Evolutionary conservation across 2,888 invertebrate genomes (phyloP).

Genomic region (Leucoma salicis): DNA sequence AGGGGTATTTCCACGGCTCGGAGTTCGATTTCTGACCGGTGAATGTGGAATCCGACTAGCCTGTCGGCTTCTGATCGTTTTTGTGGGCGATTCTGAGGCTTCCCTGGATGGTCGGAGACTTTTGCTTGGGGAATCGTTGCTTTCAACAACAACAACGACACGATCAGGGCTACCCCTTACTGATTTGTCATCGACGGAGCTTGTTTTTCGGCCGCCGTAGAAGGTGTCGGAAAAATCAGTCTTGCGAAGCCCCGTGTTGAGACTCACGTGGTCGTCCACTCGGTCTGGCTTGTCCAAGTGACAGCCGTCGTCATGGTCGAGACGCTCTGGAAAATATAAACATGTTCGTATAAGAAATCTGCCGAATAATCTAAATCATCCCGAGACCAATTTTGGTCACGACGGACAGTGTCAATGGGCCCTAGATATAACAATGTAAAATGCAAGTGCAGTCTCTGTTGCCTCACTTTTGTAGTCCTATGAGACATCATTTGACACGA

Average conservation of each 20-base stretch:
- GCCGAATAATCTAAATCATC: too few relatives aligned
- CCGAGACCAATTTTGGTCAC: too few relatives aligned
- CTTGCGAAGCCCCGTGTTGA: conserved; percentile 86
- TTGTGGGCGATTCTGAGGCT: conserved; percentile 59
- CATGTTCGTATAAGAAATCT: background rate
- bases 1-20: conserved; percentile 69
- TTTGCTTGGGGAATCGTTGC: conserved; percentile 70
- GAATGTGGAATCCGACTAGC: conserved; percentile 74
- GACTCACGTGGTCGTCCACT: conserved; percentile 83
- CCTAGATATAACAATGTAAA: too few relatives aligned
- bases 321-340: conserved; percentile 82
- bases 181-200: conserved; percentile 64
- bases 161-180: conserved; percentile 71
- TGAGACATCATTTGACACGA: too few relatives aligned
- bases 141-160: conserved; percentile 56
- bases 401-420: too few relatives aligned
- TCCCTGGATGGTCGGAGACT: conserved; percentile 67
- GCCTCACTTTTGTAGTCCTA: too few relatives aligned
- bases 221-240: conserved; percentile 86
- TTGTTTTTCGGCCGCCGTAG: conserved; percentile 78
- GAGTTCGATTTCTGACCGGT: conserved; percentile 61
- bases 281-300: conserved; percentile 64
- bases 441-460: too few relatives aligned
- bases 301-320: conserved; percentile 78
- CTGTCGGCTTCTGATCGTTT: conserved; percentile 66